Conservation (phyloP, 2,797 vertebrate genomes). For the Enteromius afrohamiltoni region DNA sequence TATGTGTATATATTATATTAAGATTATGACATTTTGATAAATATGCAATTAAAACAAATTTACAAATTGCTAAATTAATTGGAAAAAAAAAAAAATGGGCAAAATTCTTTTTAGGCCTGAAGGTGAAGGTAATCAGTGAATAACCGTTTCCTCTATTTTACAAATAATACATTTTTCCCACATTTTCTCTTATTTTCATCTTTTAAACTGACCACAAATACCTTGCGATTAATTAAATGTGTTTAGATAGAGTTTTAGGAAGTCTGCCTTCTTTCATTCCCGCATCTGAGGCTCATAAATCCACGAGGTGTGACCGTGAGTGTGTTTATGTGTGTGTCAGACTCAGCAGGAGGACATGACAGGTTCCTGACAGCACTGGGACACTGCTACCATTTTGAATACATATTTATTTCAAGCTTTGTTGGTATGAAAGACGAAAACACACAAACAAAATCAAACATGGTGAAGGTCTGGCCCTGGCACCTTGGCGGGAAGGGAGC, state of each 20-base stretch:
- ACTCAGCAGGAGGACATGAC: constrained; percentile 73
- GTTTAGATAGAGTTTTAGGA: constrained; percentile 10
- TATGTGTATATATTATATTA: too few species aligned
- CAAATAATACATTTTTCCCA: background rate
- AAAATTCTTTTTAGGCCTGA: background rate
- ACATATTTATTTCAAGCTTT: constrained; percentile 69
- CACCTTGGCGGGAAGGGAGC: constrained; percentile 65
- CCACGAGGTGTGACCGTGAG: constrained; percentile 60
- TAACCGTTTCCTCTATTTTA: background rate
- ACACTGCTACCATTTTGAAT: constrained; percentile 68
- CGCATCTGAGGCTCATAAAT: constrained; percentile 72
- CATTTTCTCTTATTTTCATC: background rate
- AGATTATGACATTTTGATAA: background rate
- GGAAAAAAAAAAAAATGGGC: background rate
- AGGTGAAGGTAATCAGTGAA: background rate
- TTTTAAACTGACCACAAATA: background rate
- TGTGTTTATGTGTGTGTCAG: constrained; percentile 59
- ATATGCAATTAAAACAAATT: background rate
- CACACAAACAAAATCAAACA: constrained; percentile 72
- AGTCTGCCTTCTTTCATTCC: background rate
- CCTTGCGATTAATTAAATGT: background rate
- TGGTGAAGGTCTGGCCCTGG: constrained; percentile 65
- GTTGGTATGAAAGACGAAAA: constrained; percentile 60
- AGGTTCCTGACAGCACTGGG: constrained; percentile 74
- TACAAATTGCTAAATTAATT: background rate